phyloP scores from a whole-genome alignment of 2,113 vertebrate species.

The Pelvicachromis taeniatus region DNA sequence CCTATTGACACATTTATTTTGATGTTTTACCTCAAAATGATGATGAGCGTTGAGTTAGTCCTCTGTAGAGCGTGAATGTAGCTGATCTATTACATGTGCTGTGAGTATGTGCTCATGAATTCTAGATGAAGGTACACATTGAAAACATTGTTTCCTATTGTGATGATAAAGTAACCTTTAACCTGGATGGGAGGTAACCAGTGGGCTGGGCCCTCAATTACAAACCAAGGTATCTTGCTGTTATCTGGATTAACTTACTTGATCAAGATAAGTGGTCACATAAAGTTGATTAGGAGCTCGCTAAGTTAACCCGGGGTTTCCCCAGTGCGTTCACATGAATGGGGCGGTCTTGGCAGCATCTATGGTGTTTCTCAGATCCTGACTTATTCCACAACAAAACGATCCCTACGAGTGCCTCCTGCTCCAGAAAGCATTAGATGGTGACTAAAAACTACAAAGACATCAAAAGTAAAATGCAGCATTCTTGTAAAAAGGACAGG shows the following conservation, averaged over 20 bases:
- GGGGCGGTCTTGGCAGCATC: neutral
- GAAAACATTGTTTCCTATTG: neutral
- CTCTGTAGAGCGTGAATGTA: neutral
- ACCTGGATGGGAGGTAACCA: neutral
- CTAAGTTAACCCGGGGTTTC: no score
- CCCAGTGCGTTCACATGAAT: neutral
- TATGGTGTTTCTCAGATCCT: neutral
- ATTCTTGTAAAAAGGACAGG: neutral
- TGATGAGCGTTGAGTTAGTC: no score
- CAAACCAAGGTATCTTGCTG: accelerated
- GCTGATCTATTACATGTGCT: accelerated
- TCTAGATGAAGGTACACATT: neutral
- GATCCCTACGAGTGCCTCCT: neutral
- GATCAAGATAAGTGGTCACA: no score
- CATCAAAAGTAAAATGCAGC: neutral
- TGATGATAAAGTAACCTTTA: neutral
- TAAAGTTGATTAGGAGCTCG: no score
- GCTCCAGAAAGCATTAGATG: neutral
- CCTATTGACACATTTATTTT: neutral
- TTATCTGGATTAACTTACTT: no score
- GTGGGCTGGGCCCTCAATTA: accelerated
- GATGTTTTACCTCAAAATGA: accelerated
- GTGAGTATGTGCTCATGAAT: neutral
- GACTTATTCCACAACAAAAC: neutral
- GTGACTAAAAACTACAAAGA: neutral